These are phyloP conservation scores for Venusia cambrica DNA, from an alignment of 2,888 invertebrate species.

Conservation along the genomic window DNA sequence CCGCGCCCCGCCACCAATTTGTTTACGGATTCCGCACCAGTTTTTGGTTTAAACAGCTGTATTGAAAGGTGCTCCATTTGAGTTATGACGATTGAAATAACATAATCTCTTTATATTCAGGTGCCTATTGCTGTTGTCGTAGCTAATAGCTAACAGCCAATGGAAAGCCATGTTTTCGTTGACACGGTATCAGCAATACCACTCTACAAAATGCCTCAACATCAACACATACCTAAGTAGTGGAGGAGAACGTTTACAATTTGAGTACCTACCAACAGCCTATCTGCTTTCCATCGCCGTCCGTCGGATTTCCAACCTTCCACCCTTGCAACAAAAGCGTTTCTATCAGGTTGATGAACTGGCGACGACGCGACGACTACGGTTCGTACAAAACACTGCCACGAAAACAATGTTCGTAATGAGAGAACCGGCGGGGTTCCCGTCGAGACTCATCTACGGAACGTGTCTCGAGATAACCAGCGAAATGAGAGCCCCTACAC, in stretches of 20 bases:
- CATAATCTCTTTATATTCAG: too few relatives aligned
- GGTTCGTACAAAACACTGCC: constrained; percentile 50
- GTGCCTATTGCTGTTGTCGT: too few relatives aligned
- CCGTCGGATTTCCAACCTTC: constrained; percentile 33
- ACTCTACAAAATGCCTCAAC: constrained; percentile 8
- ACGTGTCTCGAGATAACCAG: constrained; percentile 45
- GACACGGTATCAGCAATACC: constrained; percentile 13
- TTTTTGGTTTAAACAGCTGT: constrained; percentile 30
- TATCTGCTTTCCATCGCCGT: constrained; percentile 36
- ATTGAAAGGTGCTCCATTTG: constrained; percentile 20
- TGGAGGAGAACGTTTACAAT: constrained; percentile 25
- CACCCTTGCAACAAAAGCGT: constrained; percentile 29
- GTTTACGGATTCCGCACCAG: constrained; percentile 29
- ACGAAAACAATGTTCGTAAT: constrained; percentile 54
- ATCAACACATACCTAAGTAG: constrained; percentile 9
- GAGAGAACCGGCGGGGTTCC: constrained; percentile 55
- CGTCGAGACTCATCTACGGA: constrained; percentile 52
- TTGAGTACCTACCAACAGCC: constrained; percentile 37
- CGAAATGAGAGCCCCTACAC: constrained; percentile 34
- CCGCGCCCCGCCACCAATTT: constrained; percentile 39
- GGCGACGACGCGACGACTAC: too few relatives aligned
- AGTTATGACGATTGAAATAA: too few relatives aligned
- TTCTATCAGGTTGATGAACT: constrained; percentile 29
- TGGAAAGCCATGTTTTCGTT: constrained; percentile 5
- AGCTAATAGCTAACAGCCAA: constrained; percentile 5